phyloP scores from a whole-genome alignment of 2,797 vertebrate species.

The Acanthurus leucopareius region DNA sequence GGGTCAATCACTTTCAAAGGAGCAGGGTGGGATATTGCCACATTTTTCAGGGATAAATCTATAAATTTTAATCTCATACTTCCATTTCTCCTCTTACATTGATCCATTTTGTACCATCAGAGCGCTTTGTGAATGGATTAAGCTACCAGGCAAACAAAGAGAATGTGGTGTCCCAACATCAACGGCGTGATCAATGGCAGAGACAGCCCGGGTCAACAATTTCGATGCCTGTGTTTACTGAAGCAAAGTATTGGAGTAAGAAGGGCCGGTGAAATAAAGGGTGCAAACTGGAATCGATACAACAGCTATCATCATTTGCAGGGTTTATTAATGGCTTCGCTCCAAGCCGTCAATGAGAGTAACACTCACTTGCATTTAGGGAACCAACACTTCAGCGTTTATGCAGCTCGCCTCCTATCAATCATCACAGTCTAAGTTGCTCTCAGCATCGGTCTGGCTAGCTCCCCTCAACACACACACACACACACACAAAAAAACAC shows the following conservation, averaged over 20 bases:
- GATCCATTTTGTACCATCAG: slow-evolving; percentile 62
- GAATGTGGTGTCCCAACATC: slow-evolving; percentile 65
- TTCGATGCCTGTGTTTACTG: slow-evolving; percentile 77
- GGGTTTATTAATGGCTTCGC: slow-evolving; percentile 79
- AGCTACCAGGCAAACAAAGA: slow-evolving; percentile 60
- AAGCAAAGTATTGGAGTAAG: slow-evolving; percentile 72
- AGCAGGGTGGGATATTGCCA: slow-evolving; percentile 15
- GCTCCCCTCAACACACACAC: slow-evolving; percentile 60
- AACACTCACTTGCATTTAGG: slow-evolving; percentile 80
- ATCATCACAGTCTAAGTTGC: slow-evolving; percentile 70
- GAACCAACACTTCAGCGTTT: slow-evolving; percentile 64
- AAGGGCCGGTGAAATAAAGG: slow-evolving; percentile 59
- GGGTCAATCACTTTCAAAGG: slow-evolving; percentile 16
- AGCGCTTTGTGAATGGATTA: slow-evolving; percentile 68
- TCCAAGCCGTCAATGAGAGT: slow-evolving; percentile 65
- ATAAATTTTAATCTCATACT: slow-evolving; percentile 59
- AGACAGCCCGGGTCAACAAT: slow-evolving; percentile 71
- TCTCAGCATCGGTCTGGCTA: slow-evolving; percentile 70
- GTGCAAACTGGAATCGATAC: slow-evolving; percentile 78
- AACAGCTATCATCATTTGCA: slow-evolving; percentile 83
- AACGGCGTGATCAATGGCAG: slow-evolving; percentile 73
- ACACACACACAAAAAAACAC: slow-evolving; percentile 48
- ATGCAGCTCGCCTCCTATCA: slow-evolving; percentile 72
- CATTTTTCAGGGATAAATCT: slow-evolving; percentile 52
- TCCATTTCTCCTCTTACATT: slow-evolving; percentile 60